phyloP scores from a whole-genome alignment of 2,797 vertebrate genomes.

The Pitangus sulphuratus region DNA sequence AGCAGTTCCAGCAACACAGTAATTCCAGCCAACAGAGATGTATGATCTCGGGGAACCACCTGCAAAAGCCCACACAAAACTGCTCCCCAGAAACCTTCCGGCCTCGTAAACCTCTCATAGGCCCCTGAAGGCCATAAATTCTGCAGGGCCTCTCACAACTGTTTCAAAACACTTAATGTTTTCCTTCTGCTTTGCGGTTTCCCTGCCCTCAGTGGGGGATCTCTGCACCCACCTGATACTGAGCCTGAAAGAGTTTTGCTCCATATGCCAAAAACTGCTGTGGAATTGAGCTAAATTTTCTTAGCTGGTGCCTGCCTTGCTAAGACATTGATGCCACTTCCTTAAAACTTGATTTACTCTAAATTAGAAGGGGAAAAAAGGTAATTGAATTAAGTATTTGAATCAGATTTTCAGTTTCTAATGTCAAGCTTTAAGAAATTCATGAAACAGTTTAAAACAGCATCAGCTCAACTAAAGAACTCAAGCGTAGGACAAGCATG shows the following conservation, averaged over 20 bases:
- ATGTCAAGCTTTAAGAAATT: neutral
- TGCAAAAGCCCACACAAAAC: slow-evolving; percentile 49
- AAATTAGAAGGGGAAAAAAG: neutral
- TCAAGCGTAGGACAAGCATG: fast-evolving
- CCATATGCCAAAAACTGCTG: neutral
- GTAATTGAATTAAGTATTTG: neutral
- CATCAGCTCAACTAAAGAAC: neutral
- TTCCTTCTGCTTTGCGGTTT: slow-evolving; percentile 51
- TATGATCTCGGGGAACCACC: neutral
- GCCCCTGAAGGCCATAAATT: slow-evolving; percentile 22
- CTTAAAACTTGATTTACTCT: neutral
- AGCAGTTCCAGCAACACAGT: neutral
- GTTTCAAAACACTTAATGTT: slow-evolving; percentile 35
- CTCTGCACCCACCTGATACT: slow-evolving; percentile 11
- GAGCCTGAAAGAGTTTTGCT: neutral
- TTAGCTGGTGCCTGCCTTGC: neutral
- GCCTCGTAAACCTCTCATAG: slow-evolving; percentile 16
- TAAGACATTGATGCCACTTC: neutral
- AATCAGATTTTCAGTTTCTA: neutral
- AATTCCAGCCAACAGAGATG: neutral
- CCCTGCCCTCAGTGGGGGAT: neutral
- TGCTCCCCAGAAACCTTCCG: slow-evolving; percentile 41
- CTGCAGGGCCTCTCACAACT: slow-evolving; percentile 6
- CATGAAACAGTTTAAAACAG: neutral
- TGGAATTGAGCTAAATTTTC: neutral